A percentile compares a stretch with the other conserved stretches of the same genome.
Evolutionary conservation across 2,888 invertebrate genomes (phyloP).

Genomic region (Deilephila elpenor): DNA sequence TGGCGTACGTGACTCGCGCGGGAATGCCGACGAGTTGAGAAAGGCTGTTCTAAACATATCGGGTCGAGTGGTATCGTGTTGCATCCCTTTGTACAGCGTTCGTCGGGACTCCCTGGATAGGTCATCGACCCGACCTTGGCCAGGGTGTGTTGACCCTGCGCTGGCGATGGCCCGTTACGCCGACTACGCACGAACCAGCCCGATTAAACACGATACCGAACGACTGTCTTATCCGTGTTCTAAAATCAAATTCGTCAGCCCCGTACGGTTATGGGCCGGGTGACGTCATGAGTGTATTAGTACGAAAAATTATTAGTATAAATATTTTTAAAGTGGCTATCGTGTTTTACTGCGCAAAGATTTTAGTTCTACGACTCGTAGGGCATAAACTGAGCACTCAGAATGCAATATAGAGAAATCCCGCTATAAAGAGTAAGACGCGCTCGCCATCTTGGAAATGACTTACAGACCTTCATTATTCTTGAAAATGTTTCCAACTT

Average conservation of each 20-base stretch:
- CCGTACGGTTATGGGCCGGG: background rate
- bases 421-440: background rate
- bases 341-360: background rate
- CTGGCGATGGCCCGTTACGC: conserved; percentile 69
- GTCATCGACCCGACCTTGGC: conserved; percentile 73
- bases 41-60: conserved; percentile 26
- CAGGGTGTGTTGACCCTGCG: conserved; percentile 77
- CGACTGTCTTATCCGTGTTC: background rate
- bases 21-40: conserved; percentile 15
- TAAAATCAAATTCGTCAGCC: background rate
- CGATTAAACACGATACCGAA: conserved; percentile 45
- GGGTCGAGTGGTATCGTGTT: conserved; percentile 26
- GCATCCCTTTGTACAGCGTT: conserved; percentile 30
- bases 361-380: background rate
- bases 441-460: background rate
- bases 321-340: background rate
- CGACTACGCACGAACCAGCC: conserved; percentile 55
- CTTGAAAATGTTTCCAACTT: background rate
- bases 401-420: background rate
- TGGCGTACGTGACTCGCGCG: conserved; percentile 29
- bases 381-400: background rate
- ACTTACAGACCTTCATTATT: background rate
- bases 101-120: conserved; percentile 53
- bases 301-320: background rate
- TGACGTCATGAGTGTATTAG: conserved; percentile 11